Base-by-base conservation (phyloP, 2,113 vertebrate species). In the Plecotus auritus region DNA sequence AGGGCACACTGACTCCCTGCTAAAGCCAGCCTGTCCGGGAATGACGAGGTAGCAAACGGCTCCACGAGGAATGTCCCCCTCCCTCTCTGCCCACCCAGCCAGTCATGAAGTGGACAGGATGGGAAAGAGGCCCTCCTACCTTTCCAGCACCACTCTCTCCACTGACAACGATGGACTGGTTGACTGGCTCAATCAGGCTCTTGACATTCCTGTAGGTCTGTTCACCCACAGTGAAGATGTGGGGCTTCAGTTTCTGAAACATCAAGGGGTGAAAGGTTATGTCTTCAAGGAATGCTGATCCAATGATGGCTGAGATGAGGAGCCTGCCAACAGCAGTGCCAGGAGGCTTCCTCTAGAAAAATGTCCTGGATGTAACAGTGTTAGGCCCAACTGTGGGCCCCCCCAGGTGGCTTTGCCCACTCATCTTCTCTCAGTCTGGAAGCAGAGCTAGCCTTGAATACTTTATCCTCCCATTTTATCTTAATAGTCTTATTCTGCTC, bases 141-240 rank as follows among this genome's bases (percentile, higher is more conserved):
- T 99, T 99, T 93, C 99, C 99, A 91, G 99, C 99, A 88, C 99
- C 99, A 32, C 99, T 99, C 98, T 99, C 99, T 81, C 99, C 99
- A 45, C 99, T 99, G 96, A 99, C 99, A 96, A 99, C 98, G 94
- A 99, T 98, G 7, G 99, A 99, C 94, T 99, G 99, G 98, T 99
- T 99, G 59, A 99, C 94, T 0, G 99, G 99, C 45, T 99, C 98
- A 49, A 98, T 97, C 96, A 99, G 99, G 88, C 99, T 99, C 97
- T 98, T 98, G 78, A 99, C 98, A 2, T 99, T 99, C 95, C 99
- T 99, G 98, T 99, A 99, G 42, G 99, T 99, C 96, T 99, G 99
- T 96, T 99, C 99, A 12, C 99, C 99, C 96, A 99, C 99, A 37
- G 98, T 98, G 95, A 99, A 99, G 96, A 99, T 98, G 93, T 99